These are phyloP conservation scores for Enteromius treurensis DNA, from an alignment of 2,797 vertebrate genomes.

Conservation along the genomic window DNA sequence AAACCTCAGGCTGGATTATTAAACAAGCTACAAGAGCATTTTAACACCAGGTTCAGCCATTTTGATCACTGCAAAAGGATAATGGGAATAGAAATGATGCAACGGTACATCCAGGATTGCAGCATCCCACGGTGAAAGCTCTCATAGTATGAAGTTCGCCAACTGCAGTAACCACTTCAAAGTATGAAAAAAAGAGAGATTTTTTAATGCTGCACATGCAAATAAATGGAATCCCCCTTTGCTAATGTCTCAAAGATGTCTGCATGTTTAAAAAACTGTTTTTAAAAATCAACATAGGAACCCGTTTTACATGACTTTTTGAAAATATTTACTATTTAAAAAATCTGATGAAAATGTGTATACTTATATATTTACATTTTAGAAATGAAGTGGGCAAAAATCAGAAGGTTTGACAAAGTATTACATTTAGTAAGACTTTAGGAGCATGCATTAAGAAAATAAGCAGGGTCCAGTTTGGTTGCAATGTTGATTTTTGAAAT, in stretches of 20 bases:
- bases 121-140: conserved; percentile 14
- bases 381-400: neutral
- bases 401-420: neutral
- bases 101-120: conserved; percentile 12
- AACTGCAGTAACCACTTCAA: conserved; percentile 19
- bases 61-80: conserved; percentile 31
- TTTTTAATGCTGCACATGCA: neutral
- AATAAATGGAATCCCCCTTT: neutral
- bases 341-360: neutral
- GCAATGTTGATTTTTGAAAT: neutral
- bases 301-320: neutral
- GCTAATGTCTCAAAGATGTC: neutral
- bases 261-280: neutral
- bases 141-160: neutral
- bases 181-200: neutral
- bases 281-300: neutral
- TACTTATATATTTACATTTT: neutral
- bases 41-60: conserved; percentile 28
- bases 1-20: conserved; percentile 43
- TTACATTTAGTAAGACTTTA: neutral
- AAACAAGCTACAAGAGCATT: conserved; percentile 30
- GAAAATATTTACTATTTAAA: neutral
- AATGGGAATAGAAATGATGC: conserved; percentile 30
- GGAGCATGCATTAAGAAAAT: neutral
- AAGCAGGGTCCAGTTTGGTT: neutral